These are phyloP conservation scores for Sminthopsis crassicaudata DNA, from an alignment of 2,113 vertebrate genomes.

Conservation along the genomic window DNA sequence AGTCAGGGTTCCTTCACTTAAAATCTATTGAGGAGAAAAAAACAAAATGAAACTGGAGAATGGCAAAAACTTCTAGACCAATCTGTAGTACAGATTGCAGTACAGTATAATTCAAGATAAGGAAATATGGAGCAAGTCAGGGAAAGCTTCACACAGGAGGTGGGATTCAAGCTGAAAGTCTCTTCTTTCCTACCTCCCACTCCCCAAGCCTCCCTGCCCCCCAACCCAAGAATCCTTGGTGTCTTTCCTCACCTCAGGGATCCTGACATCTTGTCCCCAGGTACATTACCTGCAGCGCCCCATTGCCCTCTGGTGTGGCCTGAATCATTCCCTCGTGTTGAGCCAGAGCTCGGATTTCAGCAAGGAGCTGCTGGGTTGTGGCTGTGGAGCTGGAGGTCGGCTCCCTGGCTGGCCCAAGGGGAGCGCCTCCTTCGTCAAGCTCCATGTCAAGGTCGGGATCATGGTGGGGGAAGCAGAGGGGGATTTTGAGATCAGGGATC, in stretches of 20 bases:
- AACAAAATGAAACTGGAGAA: background rate
- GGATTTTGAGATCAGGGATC: background rate
- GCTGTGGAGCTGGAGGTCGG: slow-evolving; percentile 83
- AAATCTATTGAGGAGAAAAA: background rate
- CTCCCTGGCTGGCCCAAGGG: slow-evolving; percentile 83
- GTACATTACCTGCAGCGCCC: slow-evolving; percentile 80
- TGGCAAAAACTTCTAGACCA: background rate
- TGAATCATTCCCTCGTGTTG: slow-evolving; percentile 85
- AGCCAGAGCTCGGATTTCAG: slow-evolving; percentile 71
- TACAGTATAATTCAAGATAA: too few species aligned
- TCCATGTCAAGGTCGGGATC: slow-evolving; percentile 79
- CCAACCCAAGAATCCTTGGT: background rate
- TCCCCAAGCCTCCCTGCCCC: background rate
- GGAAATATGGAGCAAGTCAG: background rate
- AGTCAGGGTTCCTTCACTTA: background rate
- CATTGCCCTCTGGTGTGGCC: slow-evolving; percentile 83
- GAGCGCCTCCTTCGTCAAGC: slow-evolving; percentile 83
- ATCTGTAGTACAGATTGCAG: too few species aligned
- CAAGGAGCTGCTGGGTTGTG: slow-evolving; percentile 84
- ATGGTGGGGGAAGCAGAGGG: fast-evolving
- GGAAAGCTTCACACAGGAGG: background rate
- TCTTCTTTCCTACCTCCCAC: background rate
- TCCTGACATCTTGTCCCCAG: slow-evolving; percentile 66
- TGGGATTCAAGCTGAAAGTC: background rate
- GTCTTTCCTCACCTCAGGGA: background rate